Conservation (phyloP, 1,140 invertebrate genomes). For the Pogonognathellus flavescens region DNA sequence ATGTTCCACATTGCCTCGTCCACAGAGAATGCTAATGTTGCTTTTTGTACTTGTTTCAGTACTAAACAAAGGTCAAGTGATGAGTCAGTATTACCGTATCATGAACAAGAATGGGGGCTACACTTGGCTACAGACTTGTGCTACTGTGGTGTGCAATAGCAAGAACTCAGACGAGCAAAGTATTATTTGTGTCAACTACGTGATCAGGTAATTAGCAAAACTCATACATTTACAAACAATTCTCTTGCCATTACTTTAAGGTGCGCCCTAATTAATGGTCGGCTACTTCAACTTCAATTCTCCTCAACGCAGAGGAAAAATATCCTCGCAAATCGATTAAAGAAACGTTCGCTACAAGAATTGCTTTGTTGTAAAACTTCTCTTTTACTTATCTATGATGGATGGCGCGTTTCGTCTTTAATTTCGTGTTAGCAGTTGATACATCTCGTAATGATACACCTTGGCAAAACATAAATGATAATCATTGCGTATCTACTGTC, state of each 20-base stretch:
- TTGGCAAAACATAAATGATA: too few relatives aligned
- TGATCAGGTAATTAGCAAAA: slow-evolving; percentile 81
- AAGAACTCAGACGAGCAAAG: slow-evolving; percentile 97
- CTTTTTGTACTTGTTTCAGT: slow-evolving; percentile 77
- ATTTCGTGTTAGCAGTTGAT: too few relatives aligned
- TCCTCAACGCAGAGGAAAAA: not conserved
- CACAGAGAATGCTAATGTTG: slow-evolving; percentile 15
- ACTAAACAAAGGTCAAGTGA: slow-evolving; percentile 95
- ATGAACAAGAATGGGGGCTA: slow-evolving; percentile 97
- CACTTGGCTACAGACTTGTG: slow-evolving; percentile 96
- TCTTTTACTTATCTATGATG: too few relatives aligned
- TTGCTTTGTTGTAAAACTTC: too few relatives aligned
- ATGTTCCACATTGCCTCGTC: not conserved
- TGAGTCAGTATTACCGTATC: slow-evolving; percentile 94
- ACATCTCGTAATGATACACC: too few relatives aligned
- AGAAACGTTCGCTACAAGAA: not conserved
- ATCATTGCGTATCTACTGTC: too few relatives aligned
- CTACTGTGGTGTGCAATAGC: slow-evolving; percentile 93
- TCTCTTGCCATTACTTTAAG: not conserved
- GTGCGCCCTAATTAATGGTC: slow-evolving; percentile 39
- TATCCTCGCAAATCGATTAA: slow-evolving; percentile 5
- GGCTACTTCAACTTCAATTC: not conserved
- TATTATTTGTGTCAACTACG: slow-evolving; percentile 96
- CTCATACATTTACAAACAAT: slow-evolving; percentile 36
- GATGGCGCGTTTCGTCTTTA: too few relatives aligned